Base-by-base conservation (phyloP, 53 echinoderm and acorn worm species). In the Echinometra lucunter region DNA sequence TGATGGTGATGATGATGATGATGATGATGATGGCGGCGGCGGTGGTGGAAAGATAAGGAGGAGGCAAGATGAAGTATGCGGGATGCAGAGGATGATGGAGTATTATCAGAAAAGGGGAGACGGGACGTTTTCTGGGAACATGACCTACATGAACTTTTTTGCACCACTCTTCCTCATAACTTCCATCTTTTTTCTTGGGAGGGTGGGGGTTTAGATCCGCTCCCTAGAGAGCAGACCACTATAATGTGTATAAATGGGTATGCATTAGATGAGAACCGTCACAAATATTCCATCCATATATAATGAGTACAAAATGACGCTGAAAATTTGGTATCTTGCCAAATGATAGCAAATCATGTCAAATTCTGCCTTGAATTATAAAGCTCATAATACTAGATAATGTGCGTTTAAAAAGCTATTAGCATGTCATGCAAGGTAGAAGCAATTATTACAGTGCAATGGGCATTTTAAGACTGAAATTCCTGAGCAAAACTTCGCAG, bases 1-100 rank as follows among this genome's bases (percentile, higher is more conserved):
- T 18, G 47, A 83, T 45, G 87, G 47, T 18, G 88, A 88, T 53
- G 88, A 88, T 88, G 88, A 56, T 53, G 88, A 53, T 57, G 88
- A 88, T 88, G 44, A 34, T 44, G 81, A 38, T 81, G 81, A 44
- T 81, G 25, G 13, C 7, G 75, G 38, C 37, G 30, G 28, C 25
- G 69, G 28, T 28, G 69, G 28, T 69, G 30, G 38, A 16, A 75
- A 16, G 38, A n/a, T n/a, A 27, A 81, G 42, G 81, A 81, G 7
- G 21, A 4, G 63, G 8, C 23, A 19, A 63, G 19, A 63, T 4
- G 63, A 63, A 63, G 23, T 63, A 63, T 63, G n/a, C n/a, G 19
- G 63, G 23, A 63, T 21, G 23, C 32, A 74, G 37, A 37, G 37
- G 74, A 3, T 12, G 34, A 13, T 35, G 13, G 35, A 74, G 8